These are phyloP conservation scores for Arenaria interpres DNA, from an alignment of 2,113 vertebrate species.

Conservation along the genomic window DNA sequence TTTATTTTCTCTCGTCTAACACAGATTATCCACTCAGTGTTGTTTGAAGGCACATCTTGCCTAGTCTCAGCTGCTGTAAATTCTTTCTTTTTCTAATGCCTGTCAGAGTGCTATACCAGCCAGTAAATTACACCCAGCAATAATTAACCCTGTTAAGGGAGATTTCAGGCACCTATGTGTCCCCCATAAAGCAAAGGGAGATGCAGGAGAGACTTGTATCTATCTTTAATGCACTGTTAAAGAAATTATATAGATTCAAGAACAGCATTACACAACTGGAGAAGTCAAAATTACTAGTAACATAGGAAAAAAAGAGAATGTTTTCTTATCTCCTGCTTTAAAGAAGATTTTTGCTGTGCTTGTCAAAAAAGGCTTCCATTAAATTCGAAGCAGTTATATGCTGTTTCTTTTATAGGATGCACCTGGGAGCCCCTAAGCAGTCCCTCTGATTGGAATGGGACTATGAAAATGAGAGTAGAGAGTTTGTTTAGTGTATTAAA, in stretches of 20 bases:
- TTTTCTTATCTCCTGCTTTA: background rate
- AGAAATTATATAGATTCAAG: background rate
- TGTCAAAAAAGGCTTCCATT: background rate
- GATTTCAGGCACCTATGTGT: background rate
- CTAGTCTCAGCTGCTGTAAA: background rate
- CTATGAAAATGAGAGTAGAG: conserved; percentile 20
- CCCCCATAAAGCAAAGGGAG: background rate
- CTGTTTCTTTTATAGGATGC: background rate
- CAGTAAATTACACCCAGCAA: background rate
- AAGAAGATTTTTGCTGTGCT: background rate
- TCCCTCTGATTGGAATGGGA: conserved; percentile 14
- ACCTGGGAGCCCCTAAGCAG: background rate
- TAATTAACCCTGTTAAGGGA: background rate
- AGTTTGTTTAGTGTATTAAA: background rate
- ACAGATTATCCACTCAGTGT: background rate
- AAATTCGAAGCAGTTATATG: background rate
- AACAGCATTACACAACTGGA: background rate
- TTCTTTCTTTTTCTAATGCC: background rate
- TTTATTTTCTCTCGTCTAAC: background rate
- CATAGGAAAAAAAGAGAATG: background rate
- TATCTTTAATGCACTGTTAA: background rate
- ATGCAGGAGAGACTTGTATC: background rate
- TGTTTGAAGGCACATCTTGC: background rate
- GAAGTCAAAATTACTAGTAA: background rate
- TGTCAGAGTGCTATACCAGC: background rate